Evolutionary conservation across 2,888 invertebrate species (phyloP).

Genomic region (Platycnemis pennipes): DNA sequence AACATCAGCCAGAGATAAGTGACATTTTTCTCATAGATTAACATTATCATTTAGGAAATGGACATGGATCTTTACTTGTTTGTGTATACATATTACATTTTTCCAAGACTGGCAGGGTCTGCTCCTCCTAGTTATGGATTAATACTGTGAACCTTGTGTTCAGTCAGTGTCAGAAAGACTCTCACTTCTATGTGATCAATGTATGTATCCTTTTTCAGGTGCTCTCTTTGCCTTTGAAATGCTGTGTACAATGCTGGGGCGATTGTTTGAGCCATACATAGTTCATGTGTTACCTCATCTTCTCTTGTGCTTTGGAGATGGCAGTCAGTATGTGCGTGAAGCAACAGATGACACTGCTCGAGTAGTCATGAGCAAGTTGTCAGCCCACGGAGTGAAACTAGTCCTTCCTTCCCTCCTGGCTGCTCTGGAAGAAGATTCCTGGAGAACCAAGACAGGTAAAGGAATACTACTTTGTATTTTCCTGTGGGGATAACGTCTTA

Average conservation of each 20-base stretch:
- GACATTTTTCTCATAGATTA: no score
- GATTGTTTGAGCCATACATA: slow-evolving; percentile 99
- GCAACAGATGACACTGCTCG: slow-evolving; percentile 98
- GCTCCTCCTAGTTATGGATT: no score
- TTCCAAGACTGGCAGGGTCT: no score
- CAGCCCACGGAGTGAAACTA: slow-evolving; percentile 98
- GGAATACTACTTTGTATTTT: slow-evolving; percentile 71
- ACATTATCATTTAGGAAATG: no score
- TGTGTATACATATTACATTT: no score
- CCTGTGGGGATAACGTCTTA: background rate
- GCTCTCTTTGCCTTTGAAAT: slow-evolving; percentile 99
- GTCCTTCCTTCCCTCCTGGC: slow-evolving; percentile 95
- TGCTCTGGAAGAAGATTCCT: slow-evolving; percentile 98
- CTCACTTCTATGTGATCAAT: no score
- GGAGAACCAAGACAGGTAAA: slow-evolving; percentile 96
- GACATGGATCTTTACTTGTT: no score
- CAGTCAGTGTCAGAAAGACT: no score
- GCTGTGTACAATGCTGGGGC: slow-evolving; percentile 95
- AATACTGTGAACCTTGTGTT: no score
- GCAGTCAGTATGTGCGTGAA: slow-evolving; percentile 95
- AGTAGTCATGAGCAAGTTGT: slow-evolving; percentile 96
- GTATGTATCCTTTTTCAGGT: slow-evolving; percentile 79
- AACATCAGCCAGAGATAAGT: no score
- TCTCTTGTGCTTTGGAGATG: slow-evolving; percentile 96
- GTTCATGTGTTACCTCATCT: slow-evolving; percentile 97